Evolutionary conservation across 2,888 invertebrate genomes (phyloP).

Genomic region (Cephus pulcher): DNA sequence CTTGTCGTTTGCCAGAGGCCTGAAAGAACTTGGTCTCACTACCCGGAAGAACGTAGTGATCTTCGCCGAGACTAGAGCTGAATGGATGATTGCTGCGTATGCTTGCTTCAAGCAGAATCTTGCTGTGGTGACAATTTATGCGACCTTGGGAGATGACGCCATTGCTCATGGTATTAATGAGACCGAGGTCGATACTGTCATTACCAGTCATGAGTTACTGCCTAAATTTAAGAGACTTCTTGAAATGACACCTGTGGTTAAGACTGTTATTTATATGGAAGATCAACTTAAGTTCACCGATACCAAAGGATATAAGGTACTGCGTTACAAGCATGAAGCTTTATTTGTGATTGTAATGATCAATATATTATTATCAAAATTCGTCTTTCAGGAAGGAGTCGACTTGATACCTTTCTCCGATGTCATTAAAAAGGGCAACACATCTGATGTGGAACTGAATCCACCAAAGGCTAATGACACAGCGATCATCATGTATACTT

Average conservation of each 20-base stretch:
- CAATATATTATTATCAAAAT: not conserved
- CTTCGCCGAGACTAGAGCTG: conserved; percentile 97
- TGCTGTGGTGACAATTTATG: conserved; percentile 94
- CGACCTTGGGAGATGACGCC: conserved; percentile 96
- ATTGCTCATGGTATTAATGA: conserved; percentile 97
- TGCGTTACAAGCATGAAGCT: not conserved
- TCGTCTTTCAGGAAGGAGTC: conserved; percentile 70
- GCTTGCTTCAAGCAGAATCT: conserved; percentile 93
- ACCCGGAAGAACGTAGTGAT: conserved; percentile 85
- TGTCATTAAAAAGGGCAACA: conserved; percentile 72
- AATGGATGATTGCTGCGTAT: conserved; percentile 98
- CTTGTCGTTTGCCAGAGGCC: conserved; percentile 83
- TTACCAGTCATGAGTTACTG: conserved; percentile 92
- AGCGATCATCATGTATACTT: conserved; percentile 99
- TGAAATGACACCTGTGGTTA: conserved; percentile 78
- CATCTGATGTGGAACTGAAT: conserved; percentile 52
- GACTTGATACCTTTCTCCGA: conserved; percentile 81
- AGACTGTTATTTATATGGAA: conserved; percentile 87
- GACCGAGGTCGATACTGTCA: conserved; percentile 92
- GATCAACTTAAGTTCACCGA: conserved; percentile 84
- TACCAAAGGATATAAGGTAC: conserved; percentile 74
- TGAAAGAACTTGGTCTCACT: conserved; percentile 81
- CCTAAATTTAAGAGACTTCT: conserved; percentile 89
- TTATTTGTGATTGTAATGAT: not conserved
- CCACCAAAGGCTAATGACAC: conserved; percentile 81